Percentiles rank a stretch among this genome's conserved stretches.
phyloP scores from a whole-genome alignment of 2,113 vertebrate species.

The Corapipo altera region DNA sequence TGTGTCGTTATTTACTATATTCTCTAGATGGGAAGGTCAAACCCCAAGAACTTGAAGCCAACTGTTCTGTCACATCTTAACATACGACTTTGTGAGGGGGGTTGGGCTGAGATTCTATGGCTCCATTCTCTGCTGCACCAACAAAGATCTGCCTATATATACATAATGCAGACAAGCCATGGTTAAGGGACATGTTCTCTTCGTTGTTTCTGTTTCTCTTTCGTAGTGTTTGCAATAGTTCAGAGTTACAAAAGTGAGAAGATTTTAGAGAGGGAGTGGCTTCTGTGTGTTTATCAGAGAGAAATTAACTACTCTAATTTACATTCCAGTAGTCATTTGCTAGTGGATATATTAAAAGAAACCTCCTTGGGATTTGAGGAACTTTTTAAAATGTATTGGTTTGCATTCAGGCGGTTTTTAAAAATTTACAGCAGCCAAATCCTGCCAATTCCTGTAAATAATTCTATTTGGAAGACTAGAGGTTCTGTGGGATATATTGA shows the following conservation, averaged over 20 bases:
- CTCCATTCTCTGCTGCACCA: neutral
- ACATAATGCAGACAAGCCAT: neutral
- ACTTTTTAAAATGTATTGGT: neutral
- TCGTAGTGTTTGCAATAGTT: neutral
- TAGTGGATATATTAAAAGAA: neutral
- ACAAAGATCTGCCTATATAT: neutral
- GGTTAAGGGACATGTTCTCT: neutral
- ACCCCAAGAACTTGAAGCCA: neutral
- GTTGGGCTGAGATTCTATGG: neutral
- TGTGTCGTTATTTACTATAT: neutral
- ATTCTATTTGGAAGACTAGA: neutral
- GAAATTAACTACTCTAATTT: neutral
- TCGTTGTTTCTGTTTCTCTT: neutral
- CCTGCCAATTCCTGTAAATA: neutral
- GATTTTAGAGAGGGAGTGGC: neutral
- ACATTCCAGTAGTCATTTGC: neutral
- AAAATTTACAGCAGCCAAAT: neutral
- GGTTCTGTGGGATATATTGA: neutral
- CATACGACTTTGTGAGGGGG: neutral
- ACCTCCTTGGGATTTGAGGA: neutral
- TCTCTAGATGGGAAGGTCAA: neutral
- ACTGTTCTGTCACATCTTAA: neutral
- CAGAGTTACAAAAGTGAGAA: neutral
- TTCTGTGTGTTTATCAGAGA: neutral
- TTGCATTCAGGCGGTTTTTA: neutral